phyloP scores from a whole-genome alignment of 2,797 vertebrate genomes.

The Rhinella marina region DNA sequence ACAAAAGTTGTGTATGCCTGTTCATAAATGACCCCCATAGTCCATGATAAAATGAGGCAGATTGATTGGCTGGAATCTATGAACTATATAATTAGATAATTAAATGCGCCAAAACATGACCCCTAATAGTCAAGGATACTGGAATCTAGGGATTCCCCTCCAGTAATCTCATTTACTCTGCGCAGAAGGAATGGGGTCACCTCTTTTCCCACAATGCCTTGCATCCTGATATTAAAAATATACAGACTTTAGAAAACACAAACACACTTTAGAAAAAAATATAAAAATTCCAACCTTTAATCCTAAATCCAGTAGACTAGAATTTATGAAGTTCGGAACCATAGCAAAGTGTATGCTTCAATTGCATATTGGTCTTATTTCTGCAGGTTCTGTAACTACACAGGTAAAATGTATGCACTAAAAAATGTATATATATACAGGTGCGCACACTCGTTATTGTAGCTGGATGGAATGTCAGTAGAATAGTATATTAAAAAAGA shows the following conservation, averaged over 20 bases:
- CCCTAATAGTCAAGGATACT: conserved; percentile 81
- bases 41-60: neutral
- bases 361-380: no score
- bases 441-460: no score
- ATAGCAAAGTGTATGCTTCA: no score
- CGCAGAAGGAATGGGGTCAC: conserved; percentile 87
- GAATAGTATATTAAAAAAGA: no score
- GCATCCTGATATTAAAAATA: conserved; percentile 68
- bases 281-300: neutral
- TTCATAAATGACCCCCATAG: no score
- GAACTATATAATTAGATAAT: neutral
- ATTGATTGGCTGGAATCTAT: neutral
- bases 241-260: neutral
- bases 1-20: no score
- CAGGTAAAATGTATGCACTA: no score
- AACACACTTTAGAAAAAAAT: neutral
- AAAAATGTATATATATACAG: no score
- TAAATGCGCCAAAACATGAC: neutral
- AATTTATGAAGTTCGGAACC: no score
- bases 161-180: conserved; percentile 80
- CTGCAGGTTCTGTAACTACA: no score
- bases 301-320: no score
- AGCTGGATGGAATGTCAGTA: no score
- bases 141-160: conserved; percentile 83
- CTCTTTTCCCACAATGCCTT: conserved; percentile 81